Base-by-base conservation (phyloP, 2,797 vertebrate genomes). In the Chromobotia macracanthus region DNA sequence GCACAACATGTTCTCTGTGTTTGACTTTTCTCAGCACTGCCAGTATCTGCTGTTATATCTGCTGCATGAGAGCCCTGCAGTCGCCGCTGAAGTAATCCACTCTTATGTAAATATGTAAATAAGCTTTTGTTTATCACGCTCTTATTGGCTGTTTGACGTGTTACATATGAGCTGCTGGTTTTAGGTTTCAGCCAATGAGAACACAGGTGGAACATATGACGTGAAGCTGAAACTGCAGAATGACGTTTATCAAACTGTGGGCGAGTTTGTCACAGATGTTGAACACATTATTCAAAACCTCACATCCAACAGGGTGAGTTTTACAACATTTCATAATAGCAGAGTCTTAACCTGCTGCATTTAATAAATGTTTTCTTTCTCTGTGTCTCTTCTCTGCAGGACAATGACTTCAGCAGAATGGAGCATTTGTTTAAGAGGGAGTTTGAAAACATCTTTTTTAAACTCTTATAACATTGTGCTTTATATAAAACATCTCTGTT, bases 211-310 rank as follows among this genome's bases (percentile, higher is more conserved):
- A 3, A 82, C 82, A 31, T 85, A 86, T 81, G 84, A 44, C 84
- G 60, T 64, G 82, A 71, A 51, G 13, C 13, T 16, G 18, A 85
- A 82, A 1, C 72, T 89, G 46, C 58, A 78, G 55, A 56, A 64
- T 3, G 66, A 72, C 0, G 0, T 16, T 1, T 89, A 87, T 61
- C n/a, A 44, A 16, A 81, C 75, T 3, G 70, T 89, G 25, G 18
- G 66, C 1, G 51, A 80, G n/a, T 87, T 89, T 72, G 21, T 74
- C 41, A 31, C 23, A 0, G 75, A 56, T 58, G 48, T 77, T n/a
- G 64, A 77, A 35, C 56, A 77, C 0, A 65, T 77, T 31, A 56
- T 77, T n/a, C 64, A 77, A 41, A 50, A 68, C 0, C 46, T 21
- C 51, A 58, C 51, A 2, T 19, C 75, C 35, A 46, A 48, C 2